Conservation (phyloP, 2,113 vertebrate genomes). For the Camelus dromedarius region DNA sequence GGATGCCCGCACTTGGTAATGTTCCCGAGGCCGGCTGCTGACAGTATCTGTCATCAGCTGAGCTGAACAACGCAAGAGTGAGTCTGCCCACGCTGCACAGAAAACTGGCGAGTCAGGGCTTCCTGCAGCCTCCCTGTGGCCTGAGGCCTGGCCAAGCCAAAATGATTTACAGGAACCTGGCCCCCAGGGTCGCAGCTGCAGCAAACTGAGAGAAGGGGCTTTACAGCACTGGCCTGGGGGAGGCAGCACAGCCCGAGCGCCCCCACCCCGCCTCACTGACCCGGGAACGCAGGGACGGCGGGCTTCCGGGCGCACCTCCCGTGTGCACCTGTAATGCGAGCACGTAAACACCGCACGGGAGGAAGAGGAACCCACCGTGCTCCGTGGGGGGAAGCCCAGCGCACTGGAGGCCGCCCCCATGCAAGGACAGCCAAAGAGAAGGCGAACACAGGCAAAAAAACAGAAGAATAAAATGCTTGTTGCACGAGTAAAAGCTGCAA, state of each 20-base stretch:
- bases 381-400: not conserved
- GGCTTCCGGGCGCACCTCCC: too few relatives aligned
- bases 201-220: not conserved
- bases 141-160: not conserved
- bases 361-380: not conserved
- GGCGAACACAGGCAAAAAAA: accelerated
- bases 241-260: not conserved
- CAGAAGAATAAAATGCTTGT: not conserved
- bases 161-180: not conserved
- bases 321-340: not conserved
- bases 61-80: not conserved
- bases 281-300: not conserved
- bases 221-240: accelerated
- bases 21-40: accelerated
- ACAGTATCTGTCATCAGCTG: not conserved
- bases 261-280: accelerated
- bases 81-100: not conserved
- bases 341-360: too few relatives aligned
- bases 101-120: not conserved
- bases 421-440: not conserved
- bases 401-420: too few relatives aligned
- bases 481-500: not conserved
- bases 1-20: too few relatives aligned
- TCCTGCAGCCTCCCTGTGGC: not conserved
- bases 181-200: not conserved